Base-by-base conservation (phyloP, 1,140 invertebrate genomes). In the Drosophila rufa region DNA sequence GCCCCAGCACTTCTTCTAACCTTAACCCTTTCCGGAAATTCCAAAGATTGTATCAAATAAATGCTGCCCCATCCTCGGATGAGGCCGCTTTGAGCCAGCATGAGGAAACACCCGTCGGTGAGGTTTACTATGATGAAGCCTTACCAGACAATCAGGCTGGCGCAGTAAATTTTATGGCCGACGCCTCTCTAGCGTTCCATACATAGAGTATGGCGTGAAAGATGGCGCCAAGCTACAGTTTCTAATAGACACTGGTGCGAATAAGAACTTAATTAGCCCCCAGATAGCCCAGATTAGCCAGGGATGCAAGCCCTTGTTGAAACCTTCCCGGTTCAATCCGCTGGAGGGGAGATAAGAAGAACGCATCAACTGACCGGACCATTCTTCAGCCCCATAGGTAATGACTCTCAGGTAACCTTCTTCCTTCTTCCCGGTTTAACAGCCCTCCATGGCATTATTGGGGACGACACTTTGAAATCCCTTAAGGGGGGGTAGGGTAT, bases 221-320 rank as follows among this genome's bases (percentile, higher is more conserved):
- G n/a, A 45, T 9, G 27, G 53, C 45, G 65, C 46, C 53, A 60
- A 27, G 30, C 17, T 45, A 45, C 40, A 69, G 25, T 60, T 68
- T 25, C 36, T 58, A 2, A 58, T 67, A 47, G 56, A 68, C 25
- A 58, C 55, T 22, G 60, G 60, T 14, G 55, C 69, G 7, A 73
- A 73, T 22, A 58, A 73, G 12, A 65, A 73, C 12, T 65, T 73
- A 1, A 51, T 53, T 30, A 59, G 53, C n/a, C 61, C 43, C 40
- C 40, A 43, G n/a, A 57, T 36, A 11, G 38, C 66, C n/a, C n/a
- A n/a, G n/a, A n/a, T n/a, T n/a, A n/a, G n/a, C 19, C 17, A 33
- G 9, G 51, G 68, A 17, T 47, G 4, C 12, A 64, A 45, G 11
- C 27, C 42, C 30, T 36, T 61, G 17, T 7, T 22, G 2, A 50